Percentiles rank a stretch among this genome's conserved stretches.
These are phyloP conservation scores for Misgurnus mizolepis DNA, from an alignment of 2,113 vertebrate species.

Conservation along the genomic window DNA sequence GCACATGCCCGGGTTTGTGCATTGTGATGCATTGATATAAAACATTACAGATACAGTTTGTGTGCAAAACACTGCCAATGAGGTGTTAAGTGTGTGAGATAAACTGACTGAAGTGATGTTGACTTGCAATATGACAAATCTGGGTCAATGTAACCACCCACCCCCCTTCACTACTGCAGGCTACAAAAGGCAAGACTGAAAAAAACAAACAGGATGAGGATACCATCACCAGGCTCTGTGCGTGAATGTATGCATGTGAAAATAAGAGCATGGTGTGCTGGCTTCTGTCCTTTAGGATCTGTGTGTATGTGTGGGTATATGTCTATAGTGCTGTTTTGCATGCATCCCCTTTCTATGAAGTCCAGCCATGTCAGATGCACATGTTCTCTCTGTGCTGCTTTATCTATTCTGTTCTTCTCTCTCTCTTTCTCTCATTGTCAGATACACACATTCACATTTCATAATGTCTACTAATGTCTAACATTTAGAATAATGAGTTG, in stretches of 20 bases:
- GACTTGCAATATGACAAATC: slow-evolving; percentile 76
- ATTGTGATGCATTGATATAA: slow-evolving; percentile 5
- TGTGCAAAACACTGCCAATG: slow-evolving; percentile 30
- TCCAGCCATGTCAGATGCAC: slow-evolving; percentile 47
- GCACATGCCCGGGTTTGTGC: background rate
- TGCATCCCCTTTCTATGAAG: slow-evolving; percentile 30
- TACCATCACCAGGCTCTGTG: slow-evolving; percentile 65
- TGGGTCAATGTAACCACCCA: slow-evolving; percentile 76
- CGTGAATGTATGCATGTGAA: slow-evolving; percentile 69
- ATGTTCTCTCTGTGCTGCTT: slow-evolving; percentile 26
- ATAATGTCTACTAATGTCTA: slow-evolving; percentile 16
- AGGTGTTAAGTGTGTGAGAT: slow-evolving; percentile 58
- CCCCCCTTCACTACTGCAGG: slow-evolving; percentile 68
- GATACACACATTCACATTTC: slow-evolving; percentile 15
- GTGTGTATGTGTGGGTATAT: slow-evolving; percentile 52
- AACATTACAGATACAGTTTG: slow-evolving; percentile 1
- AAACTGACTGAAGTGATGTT: slow-evolving; percentile 74
- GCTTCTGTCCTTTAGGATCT: slow-evolving; percentile 65
- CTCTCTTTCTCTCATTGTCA: slow-evolving; percentile 12
- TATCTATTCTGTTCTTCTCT: background rate
- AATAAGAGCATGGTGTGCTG: slow-evolving; percentile 64
- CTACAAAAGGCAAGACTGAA: slow-evolving; percentile 63
- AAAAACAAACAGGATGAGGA: slow-evolving; percentile 69
- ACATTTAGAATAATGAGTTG: slow-evolving; percentile 21
- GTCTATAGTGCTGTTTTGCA: slow-evolving; percentile 44